Evolutionary conservation across 2,888 invertebrate species (phyloP).

Genomic region (Papilio gigon): DNA sequence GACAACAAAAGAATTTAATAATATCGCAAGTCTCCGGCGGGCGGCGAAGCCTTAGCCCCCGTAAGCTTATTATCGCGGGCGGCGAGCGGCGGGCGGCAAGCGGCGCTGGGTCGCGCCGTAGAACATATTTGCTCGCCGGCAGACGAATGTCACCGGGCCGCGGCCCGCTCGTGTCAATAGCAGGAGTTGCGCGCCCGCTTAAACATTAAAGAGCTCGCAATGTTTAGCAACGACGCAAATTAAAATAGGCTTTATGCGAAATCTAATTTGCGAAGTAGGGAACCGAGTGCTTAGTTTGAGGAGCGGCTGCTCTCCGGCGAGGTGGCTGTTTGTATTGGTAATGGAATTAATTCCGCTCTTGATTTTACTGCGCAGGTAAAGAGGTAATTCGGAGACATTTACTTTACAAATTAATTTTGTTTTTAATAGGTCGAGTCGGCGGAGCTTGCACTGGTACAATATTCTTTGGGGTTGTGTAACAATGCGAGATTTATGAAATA

Average conservation of each 20-base stretch:
- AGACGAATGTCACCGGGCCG: constrained; percentile 70
- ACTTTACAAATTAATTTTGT: constrained; percentile 51
- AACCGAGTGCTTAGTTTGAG: constrained; percentile 66
- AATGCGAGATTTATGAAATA: constrained; percentile 26
- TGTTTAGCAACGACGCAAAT: constrained; percentile 80
- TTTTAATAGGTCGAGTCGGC: constrained; percentile 32
- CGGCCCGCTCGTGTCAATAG: constrained; percentile 64
- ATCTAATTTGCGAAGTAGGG: constrained; percentile 80
- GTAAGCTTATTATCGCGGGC: constrained; percentile 77
- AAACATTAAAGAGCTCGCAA: constrained; percentile 78
- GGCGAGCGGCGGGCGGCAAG: constrained; percentile 43
- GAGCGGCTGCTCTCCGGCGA: constrained; percentile 61
- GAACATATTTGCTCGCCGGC: constrained; percentile 74
- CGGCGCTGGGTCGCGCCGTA: constrained; percentile 52
- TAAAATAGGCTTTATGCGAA: constrained; percentile 81
- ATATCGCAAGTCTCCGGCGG: constrained; percentile 65
- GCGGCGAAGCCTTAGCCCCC: constrained; percentile 60
- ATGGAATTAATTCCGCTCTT: constrained; percentile 77
- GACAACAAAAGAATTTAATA: constrained; percentile 81
- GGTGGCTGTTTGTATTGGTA: constrained; percentile 75
- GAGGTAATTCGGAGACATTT: constrained; percentile 53
- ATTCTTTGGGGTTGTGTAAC: constrained; percentile 24
- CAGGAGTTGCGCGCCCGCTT: constrained; percentile 69
- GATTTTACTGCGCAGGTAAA: constrained; percentile 57
- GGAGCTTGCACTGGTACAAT: constrained; percentile 12